Evolutionary conservation across 2,113 vertebrate genomes (phyloP).

Genomic region (Galemys pyrenaicus): DNA sequence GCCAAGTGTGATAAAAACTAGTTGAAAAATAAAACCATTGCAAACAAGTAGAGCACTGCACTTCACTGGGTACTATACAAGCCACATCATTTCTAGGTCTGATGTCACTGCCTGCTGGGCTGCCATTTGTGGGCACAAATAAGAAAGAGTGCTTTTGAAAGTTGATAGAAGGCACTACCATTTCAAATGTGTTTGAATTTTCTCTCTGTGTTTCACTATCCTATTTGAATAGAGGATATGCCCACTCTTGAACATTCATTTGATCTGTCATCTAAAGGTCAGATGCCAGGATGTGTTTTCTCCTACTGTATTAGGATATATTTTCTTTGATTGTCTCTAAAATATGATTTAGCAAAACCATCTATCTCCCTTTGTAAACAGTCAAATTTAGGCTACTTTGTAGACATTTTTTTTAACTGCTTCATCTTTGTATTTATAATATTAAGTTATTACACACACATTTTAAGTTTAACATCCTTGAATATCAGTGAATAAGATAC

Average conservation of each 20-base stretch:
- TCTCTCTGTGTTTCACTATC: slow-evolving; percentile 15
- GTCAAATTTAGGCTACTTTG: slow-evolving; percentile 47
- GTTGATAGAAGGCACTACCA: slow-evolving; percentile 24
- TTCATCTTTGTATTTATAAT: slow-evolving; percentile 38
- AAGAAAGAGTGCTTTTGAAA: slow-evolving; percentile 39
- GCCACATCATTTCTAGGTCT: slow-evolving; percentile 64
- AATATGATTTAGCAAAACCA: slow-evolving; percentile 15
- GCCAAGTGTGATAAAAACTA: slow-evolving; percentile 81
- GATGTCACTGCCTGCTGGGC: slow-evolving; percentile 62
- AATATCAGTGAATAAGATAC: slow-evolving; percentile 48
- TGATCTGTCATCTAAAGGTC: slow-evolving; percentile 57
- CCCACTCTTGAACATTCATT: not conserved
- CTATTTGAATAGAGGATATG: slow-evolving; percentile 3
- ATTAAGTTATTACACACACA: slow-evolving; percentile 1
- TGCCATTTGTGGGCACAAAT: slow-evolving; percentile 59
- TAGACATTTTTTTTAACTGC: slow-evolving; percentile 55
- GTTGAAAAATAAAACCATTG: slow-evolving; percentile 78
- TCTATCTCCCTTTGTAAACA: not conserved
- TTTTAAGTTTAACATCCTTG: slow-evolving; percentile 49
- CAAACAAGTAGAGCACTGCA: slow-evolving; percentile 81
- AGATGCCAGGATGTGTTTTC: not conserved
- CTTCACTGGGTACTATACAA: slow-evolving; percentile 71
- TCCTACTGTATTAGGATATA: not conserved
- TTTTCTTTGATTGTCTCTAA: slow-evolving; percentile 46
- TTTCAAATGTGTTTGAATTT: slow-evolving; percentile 8